Base-by-base conservation (phyloP, 1,140 invertebrate genomes). In the Tetranychus cinnabarinus region DNA sequence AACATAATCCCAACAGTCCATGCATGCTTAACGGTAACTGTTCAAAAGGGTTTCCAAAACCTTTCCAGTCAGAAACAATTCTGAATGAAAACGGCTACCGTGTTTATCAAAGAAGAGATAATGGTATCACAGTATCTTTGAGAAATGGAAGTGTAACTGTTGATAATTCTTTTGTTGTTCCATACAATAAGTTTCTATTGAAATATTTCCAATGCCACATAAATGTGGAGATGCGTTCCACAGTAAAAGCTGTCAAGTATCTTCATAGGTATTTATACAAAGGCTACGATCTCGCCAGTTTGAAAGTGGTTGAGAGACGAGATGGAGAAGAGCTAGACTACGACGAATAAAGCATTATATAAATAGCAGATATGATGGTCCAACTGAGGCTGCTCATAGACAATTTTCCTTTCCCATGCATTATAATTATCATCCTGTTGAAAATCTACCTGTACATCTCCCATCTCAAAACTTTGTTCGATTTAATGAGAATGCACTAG, bases 361-460 rank as follows among this genome's bases (percentile, higher is more conserved):
- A 10, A 50, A 15, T 6, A 5, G 6, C 23, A 6, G 48, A 15
- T 50, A 50, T 15, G 48, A 1, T 31, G 48, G 55, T 39, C 6
- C 68, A 37, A 58, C 59, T 15, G 69, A 69, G 62, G 68, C 69
- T 7, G 35, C 65, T 48, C 67, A 56, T 54, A 56, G 66, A 13
- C 15, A 69, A 23, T 58, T 62, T 52, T 59, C 55, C 58, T 69
- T 69, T 65, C 48, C 13, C 48, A 6, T 50, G 6, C 48, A 50
- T 50, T 50, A 50, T 67, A 57, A 72, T 36, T 64, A 70, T 65
- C 70, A 72, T 50, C 57, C 70, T 45, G 68, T 76, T 65, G 47
- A 69, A 48, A 70, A 73, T 63, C 67, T 77, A 39, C 68, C 67
- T 6, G 73, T 77, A 8, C 74, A 78, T 71, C 64, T 78, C 15